A percentile compares a stretch with the other conserved stretches of the same genome.
Conservation (phyloP, 2,888 invertebrate species). For the Ochropleura plecta region DNA sequence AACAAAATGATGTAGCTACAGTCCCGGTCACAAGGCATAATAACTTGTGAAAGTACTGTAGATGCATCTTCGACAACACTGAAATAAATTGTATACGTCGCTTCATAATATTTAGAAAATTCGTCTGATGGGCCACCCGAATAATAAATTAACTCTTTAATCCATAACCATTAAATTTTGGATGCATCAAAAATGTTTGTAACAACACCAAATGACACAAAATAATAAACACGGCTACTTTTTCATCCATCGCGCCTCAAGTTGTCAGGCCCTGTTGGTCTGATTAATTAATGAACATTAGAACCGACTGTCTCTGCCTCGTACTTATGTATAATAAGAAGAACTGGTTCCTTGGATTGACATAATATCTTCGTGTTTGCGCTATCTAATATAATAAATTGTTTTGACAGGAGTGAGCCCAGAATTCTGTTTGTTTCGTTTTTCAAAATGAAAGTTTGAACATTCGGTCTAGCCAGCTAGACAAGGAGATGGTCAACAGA, state of each 20-base stretch:
- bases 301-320: slow-evolving; percentile 1
- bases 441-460: not conserved
- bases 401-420: not conserved
- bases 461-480: too few species aligned
- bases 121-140: too few species aligned
- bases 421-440: not conserved
- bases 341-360: slow-evolving; percentile 23
- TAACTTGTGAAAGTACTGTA: too few species aligned
- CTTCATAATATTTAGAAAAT: too few species aligned
- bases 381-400: not conserved
- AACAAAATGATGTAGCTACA: too few species aligned
- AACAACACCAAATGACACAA: not conserved
- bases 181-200: too few species aligned
- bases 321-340: not conserved
- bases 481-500: not conserved
- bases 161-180: too few species aligned
- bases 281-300: slow-evolving; percentile 36
- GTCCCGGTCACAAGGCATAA: too few species aligned
- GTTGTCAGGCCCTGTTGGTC: not conserved
- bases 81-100: too few species aligned
- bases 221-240: not conserved
- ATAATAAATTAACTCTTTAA: too few species aligned
- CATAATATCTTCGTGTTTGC: slow-evolving; percentile 20
- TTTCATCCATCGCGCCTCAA: not conserved
- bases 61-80: too few species aligned